Percentiles rank a stretch among this genome's conserved stretches.
Evolutionary conservation across 2,797 vertebrate species (phyloP).

Genomic region (Centropyge bicolor): DNA sequence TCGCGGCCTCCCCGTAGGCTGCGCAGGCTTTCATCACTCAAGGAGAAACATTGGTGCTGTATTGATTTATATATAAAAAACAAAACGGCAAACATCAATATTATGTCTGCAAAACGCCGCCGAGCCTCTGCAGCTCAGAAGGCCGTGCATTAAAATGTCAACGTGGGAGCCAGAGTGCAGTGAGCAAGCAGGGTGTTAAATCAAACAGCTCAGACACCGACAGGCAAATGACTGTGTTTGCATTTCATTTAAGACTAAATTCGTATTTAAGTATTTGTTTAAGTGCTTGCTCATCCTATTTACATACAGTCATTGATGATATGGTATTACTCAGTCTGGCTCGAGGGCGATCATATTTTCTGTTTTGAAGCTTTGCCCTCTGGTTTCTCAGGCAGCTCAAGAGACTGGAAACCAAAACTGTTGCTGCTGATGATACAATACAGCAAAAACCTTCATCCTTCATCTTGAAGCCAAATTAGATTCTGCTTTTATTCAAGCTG

Average conservation of each 20-base stretch:
- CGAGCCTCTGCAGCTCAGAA: constrained; percentile 1
- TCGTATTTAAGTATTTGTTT: constrained; percentile 24
- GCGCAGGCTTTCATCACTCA: constrained; percentile 11
- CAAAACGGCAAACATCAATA: constrained; percentile 29
- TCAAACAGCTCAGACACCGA: constrained; percentile 28
- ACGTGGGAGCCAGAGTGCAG: constrained; percentile 23
- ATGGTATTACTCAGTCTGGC: constrained; percentile 11
- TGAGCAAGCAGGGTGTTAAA: constrained; percentile 9
- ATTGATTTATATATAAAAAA: constrained; percentile 47
- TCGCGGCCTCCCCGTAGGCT: neutral
- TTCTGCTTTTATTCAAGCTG: neutral
- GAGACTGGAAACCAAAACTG: constrained; percentile 17
- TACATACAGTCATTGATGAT: constrained; percentile 2
- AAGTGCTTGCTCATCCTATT: constrained; percentile 17
- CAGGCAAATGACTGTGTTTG: constrained; percentile 29
- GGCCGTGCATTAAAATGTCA: constrained; percentile 39
- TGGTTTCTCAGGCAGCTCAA: constrained; percentile 8
- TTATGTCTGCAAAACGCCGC: constrained; percentile 13
- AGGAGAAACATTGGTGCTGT: constrained; percentile 15
- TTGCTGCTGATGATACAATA: neutral
- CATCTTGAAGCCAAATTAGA: constrained; percentile 4
- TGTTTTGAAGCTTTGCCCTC: constrained; percentile 8
- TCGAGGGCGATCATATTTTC: neutral
- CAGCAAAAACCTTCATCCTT: neutral
- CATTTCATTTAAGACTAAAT: constrained; percentile 36